These are phyloP conservation scores for Microctonus brassicae DNA, from an alignment of 2,888 invertebrate species.

Conservation along the genomic window DNA sequence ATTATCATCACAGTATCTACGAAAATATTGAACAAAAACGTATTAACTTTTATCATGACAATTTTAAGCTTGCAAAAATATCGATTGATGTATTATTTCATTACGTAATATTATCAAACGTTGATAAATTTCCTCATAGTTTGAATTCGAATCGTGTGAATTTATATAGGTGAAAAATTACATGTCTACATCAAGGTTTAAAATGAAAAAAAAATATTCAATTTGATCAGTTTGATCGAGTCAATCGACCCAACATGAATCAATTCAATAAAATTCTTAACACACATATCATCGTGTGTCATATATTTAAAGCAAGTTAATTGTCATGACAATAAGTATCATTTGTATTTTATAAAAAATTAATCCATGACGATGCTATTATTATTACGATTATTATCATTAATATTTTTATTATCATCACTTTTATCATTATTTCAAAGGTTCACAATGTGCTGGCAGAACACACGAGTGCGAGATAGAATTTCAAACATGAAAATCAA, in stretches of 20 bases:
- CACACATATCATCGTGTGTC: background rate
- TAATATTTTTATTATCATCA: background rate
- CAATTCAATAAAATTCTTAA: background rate
- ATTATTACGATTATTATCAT: background rate
- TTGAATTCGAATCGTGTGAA: background rate
- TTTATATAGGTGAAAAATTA: background rate
- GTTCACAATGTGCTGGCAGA: background rate
- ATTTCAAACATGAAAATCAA: background rate
- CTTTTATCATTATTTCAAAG: background rate
- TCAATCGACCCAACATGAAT: slow-evolving; percentile 20
- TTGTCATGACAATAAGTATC: background rate
- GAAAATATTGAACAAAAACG: background rate
- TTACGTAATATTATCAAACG: background rate
- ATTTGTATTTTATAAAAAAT: background rate
- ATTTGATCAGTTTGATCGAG: slow-evolving; percentile 32
- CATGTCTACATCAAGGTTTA: background rate
- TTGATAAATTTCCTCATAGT: background rate
- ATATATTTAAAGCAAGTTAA: background rate
- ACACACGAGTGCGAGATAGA: background rate
- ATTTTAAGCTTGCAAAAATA: background rate
- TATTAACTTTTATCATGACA: background rate
- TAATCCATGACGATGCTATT: background rate
- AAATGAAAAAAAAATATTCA: background rate
- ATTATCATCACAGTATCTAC: slow-evolving; percentile 27
- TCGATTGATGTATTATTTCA: background rate